Evolutionary conservation across 2,888 invertebrate genomes (phyloP).

Genomic region (Steinernema scapterisci): DNA sequence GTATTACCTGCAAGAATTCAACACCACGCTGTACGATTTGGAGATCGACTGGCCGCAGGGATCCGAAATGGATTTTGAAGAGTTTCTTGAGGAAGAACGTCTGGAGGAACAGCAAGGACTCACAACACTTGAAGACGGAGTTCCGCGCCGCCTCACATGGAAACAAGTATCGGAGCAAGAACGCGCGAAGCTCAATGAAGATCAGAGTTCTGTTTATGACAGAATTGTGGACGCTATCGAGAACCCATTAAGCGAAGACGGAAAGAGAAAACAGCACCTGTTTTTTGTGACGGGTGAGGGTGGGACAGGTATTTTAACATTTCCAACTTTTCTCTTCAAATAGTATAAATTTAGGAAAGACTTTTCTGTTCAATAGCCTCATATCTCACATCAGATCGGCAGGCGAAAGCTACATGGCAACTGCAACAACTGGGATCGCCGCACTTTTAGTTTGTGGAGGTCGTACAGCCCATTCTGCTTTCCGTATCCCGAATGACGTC

Average conservation of each 20-base stretch:
- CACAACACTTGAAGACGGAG: not conserved
- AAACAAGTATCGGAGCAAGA: not conserved
- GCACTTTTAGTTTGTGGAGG: slow-evolving; percentile 23
- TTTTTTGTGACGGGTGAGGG: slow-evolving; percentile 33
- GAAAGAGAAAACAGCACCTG: not conserved
- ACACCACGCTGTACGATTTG: not conserved
- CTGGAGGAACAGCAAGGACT: not conserved
- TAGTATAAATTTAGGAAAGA: slow-evolving; percentile 17
- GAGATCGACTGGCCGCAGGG: not conserved
- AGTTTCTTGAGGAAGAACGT: not conserved
- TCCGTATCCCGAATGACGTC: slow-evolving; percentile 11
- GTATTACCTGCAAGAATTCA: not conserved
- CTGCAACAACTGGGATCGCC: slow-evolving; percentile 18
- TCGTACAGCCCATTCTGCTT: not conserved
- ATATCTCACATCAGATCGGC: not conserved
- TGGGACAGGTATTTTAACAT: slow-evolving; percentile 35
- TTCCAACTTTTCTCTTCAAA: not conserved
- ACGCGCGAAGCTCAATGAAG: not conserved
- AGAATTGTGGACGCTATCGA: not conserved
- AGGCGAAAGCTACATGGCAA: not conserved
- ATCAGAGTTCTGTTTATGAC: not conserved
- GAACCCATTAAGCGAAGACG: too few relatives aligned
- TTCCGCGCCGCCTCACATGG: not conserved
- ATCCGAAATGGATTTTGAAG: not conserved
- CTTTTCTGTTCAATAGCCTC: slow-evolving; percentile 23